A percentile compares a stretch with the other conserved stretches of the same genome.
phyloP scores from a whole-genome alignment of 2,113 vertebrate species.

The Rhinoderma darwinii region DNA sequence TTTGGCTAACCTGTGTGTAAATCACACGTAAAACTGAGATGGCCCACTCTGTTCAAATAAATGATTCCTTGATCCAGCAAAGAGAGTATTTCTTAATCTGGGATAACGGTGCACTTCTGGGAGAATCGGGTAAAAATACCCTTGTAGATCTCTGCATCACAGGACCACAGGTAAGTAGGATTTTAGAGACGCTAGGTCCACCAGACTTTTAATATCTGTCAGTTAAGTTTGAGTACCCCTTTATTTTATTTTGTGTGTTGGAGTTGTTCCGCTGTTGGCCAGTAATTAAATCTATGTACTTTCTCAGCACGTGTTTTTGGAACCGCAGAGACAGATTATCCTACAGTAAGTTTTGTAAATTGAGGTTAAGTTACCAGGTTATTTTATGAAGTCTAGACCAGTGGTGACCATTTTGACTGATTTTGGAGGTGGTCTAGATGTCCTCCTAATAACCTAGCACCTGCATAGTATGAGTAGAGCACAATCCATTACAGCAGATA shows the following conservation, averaged over 20 bases:
- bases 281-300: conserved; percentile 56
- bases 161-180: background rate
- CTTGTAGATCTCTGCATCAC: too few species aligned
- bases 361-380: background rate
- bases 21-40: too few species aligned
- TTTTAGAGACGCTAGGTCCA: background rate
- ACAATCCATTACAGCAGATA: background rate
- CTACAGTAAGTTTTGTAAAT: conserved; percentile 56
- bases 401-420: background rate
- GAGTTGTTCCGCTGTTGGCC: background rate
- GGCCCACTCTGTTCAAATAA: background rate
- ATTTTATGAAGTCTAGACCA: background rate
- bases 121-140: too few species aligned
- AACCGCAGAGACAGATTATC: conserved; percentile 60
- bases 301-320: conserved; percentile 58
- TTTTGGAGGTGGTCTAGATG: background rate
- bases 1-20: too few species aligned
- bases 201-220: background rate
- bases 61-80: too few species aligned
- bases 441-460: background rate
- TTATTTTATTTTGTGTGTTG: background rate
- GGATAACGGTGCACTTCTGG: too few species aligned
- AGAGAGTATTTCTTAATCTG: too few species aligned
- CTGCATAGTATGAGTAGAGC: too few species aligned
- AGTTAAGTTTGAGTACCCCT: background rate